Percentiles rank a stretch among this genome's conserved stretches.
Conservation (phyloP, 2,888 invertebrate genomes). For the Philereme transversata region DNA sequence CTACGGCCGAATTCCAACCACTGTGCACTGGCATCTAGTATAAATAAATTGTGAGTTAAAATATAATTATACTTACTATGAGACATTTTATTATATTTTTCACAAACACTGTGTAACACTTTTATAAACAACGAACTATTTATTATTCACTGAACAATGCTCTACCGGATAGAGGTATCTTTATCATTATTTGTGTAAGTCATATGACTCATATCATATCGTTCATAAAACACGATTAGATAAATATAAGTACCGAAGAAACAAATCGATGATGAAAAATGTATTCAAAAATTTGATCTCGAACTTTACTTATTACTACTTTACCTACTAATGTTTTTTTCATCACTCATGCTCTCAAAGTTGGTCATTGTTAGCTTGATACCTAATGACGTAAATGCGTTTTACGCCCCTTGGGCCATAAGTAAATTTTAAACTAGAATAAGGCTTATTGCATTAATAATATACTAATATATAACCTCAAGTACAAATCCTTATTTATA, state of each 20-base stretch:
- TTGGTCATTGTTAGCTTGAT: too few relatives aligned
- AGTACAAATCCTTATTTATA: too few relatives aligned
- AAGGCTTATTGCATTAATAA: too few relatives aligned
- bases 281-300: not conserved
- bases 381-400: too few relatives aligned
- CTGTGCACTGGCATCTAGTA: not conserved
- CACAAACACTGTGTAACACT: constrained; percentile 8
- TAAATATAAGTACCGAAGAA: constrained; percentile 27
- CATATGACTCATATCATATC: constrained; percentile 51
- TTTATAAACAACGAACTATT: constrained; percentile 7
- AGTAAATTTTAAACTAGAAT: too few relatives aligned
- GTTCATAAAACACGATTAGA: constrained; percentile 48
- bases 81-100: constrained; percentile 42
- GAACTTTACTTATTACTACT: not conserved
- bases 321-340: too few relatives aligned
- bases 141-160: constrained; percentile 11
- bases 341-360: too few relatives aligned
- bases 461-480: too few relatives aligned
- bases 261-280: not conserved
- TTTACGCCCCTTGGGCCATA: too few relatives aligned
- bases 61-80: constrained; percentile 52
- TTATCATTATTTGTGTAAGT: constrained; percentile 46
- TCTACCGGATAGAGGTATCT: constrained; percentile 25
- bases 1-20: too few relatives aligned
- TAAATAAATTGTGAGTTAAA: not conserved